phyloP scores from a whole-genome alignment of 2,888 invertebrate genomes.

The Drosophila pseudotalamancana region DNA sequence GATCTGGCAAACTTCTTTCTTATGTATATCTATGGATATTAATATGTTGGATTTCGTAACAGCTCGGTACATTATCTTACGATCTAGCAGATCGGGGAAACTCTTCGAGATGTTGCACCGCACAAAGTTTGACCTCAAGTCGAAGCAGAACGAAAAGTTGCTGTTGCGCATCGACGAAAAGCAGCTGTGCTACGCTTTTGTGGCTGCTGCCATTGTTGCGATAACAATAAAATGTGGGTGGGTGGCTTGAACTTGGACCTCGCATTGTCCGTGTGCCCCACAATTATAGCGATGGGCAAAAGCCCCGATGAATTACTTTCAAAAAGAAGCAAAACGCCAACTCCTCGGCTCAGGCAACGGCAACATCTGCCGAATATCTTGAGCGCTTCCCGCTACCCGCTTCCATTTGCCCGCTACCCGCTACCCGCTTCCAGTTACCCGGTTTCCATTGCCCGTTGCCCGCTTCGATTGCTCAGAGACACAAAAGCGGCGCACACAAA shows the following conservation, averaged over 20 bases:
- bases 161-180: slow-evolving; percentile 34
- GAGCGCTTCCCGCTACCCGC: slow-evolving; percentile 2
- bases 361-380: slow-evolving; percentile 60
- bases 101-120: slow-evolving; percentile 1
- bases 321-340: slow-evolving; percentile 63
- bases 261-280: slow-evolving; percentile 61
- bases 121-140: slow-evolving; percentile 30
- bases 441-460: background rate
- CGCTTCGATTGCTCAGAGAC: slow-evolving; percentile 12
- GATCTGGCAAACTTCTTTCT: too few species aligned
- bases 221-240: slow-evolving; percentile 79
- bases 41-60: too few species aligned
- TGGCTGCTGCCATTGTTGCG: slow-evolving; percentile 69
- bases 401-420: background rate
- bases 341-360: slow-evolving; percentile 37
- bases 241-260: slow-evolving; percentile 77
- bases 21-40: too few species aligned
- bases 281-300: slow-evolving; percentile 68
- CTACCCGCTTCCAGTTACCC: background rate
- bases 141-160: slow-evolving; percentile 16
- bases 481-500: slow-evolving; percentile 35
- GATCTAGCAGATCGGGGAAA: too few species aligned
- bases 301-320: slow-evolving; percentile 74
- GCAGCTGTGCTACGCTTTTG: slow-evolving; percentile 67
- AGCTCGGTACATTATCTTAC: too few species aligned